Evolutionary conservation across 2,797 vertebrate genomes (phyloP).

Genomic region (Chrosomus eos): DNA sequence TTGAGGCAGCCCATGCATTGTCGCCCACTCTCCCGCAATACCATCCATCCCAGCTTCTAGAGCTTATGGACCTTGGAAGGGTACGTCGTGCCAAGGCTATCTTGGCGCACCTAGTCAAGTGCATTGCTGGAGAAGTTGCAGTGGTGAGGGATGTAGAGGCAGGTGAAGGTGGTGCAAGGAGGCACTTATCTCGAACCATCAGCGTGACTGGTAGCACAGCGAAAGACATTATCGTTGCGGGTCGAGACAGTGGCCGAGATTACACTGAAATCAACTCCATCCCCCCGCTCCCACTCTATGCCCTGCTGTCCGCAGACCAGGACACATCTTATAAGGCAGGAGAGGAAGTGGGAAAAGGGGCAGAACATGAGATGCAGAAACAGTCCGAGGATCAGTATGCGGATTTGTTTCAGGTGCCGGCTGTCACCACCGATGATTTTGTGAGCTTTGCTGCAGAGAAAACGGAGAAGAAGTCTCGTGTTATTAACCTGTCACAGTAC

Average conservation of each 20-base stretch:
- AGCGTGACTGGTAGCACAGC: constrained; percentile 98
- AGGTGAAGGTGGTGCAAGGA: constrained; percentile 88
- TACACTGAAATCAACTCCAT: constrained; percentile 99
- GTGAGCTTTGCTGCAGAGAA: constrained; percentile 93
- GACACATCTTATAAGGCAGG: constrained; percentile 87
- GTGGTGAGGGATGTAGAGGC: constrained; percentile 92
- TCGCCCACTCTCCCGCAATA: constrained; percentile 98
- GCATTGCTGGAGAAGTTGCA: constrained; percentile 96
- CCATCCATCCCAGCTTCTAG: constrained; percentile 95
- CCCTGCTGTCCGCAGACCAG: constrained; percentile 91
- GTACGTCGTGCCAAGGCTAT: constrained; percentile 97
- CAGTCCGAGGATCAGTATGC: constrained; percentile 90
- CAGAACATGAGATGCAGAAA: constrained; percentile 77
- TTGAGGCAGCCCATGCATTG: constrained; percentile 95
- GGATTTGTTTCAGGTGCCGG: constrained; percentile 90
- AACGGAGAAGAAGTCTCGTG: constrained; percentile 90
- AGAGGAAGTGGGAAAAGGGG: constrained; percentile 84
- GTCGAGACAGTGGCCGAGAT: constrained; percentile 93
- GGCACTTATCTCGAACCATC: constrained; percentile 96
- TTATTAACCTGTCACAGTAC: constrained; percentile 97
- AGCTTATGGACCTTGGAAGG: constrained; percentile 97
- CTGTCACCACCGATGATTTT: constrained; percentile 92
- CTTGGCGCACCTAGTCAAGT: constrained; percentile 96
- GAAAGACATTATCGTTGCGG: constrained; percentile 93
- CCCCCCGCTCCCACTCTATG: constrained; percentile 91